Evolutionary conservation across 2,888 invertebrate genomes (phyloP).

Genomic region (Cryptus armator): DNA sequence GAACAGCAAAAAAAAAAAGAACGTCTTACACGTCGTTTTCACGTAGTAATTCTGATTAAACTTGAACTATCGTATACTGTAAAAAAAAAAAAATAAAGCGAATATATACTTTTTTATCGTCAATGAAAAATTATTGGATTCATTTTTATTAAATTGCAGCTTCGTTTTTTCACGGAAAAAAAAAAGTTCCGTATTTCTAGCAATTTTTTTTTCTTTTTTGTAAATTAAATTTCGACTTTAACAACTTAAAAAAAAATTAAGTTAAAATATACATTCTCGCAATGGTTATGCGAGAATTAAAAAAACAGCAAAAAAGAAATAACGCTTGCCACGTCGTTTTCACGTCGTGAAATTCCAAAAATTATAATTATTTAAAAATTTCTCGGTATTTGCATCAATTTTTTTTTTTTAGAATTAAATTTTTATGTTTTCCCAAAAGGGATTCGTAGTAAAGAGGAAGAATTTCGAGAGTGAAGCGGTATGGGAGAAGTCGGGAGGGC

Average conservation of each 20-base stretch:
- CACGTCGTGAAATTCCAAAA: too few species aligned
- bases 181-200: not conserved
- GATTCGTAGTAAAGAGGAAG: not conserved
- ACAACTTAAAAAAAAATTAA: too few species aligned
- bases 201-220: too few species aligned
- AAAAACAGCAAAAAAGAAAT: too few species aligned
- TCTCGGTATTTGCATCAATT: too few species aligned
- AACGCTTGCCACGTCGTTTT: too few species aligned
- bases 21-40: conserved; percentile 6
- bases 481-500: conserved; percentile 68
- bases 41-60: conserved; percentile 9
- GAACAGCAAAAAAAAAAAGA: not conserved
- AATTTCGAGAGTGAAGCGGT: not conserved
- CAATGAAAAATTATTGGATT: not conserved
- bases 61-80: not conserved
- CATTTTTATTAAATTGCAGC: not conserved
- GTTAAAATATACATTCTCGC: too few species aligned
- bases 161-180: not conserved
- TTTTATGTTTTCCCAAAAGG: not conserved
- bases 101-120: not conserved
- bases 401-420: not conserved
- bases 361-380: not conserved
- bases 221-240: not conserved
- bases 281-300: too few species aligned
- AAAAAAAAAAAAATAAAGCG: not conserved